Percentiles rank a stretch among this genome's conserved stretches.
Evolutionary conservation across 2,888 invertebrate genomes (phyloP).

Genomic region (Ochlodes sylvanus): DNA sequence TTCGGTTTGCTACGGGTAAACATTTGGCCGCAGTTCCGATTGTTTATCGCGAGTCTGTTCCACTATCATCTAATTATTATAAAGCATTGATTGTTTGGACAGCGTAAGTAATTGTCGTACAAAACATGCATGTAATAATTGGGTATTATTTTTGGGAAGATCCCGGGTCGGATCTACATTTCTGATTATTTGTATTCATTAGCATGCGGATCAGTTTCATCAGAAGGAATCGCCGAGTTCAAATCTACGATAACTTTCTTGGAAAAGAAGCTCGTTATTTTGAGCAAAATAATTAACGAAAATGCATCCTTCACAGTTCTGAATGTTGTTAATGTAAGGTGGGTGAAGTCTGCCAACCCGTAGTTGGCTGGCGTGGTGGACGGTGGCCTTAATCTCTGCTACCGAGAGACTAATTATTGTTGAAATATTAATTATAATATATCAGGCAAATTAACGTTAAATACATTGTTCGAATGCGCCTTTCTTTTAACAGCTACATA

Average conservation of each 20-base stretch:
- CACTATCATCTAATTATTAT: slow-evolving; percentile 28
- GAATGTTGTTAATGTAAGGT: background rate
- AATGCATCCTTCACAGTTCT: background rate
- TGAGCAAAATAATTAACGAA: background rate
- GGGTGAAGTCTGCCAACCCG: background rate
- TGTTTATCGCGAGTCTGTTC: slow-evolving; percentile 40
- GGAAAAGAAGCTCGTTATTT: too few relatives aligned
- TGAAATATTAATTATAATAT: background rate
- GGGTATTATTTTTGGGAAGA: too few relatives aligned
- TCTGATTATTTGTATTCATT: background rate
- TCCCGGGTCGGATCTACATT: too few relatives aligned
- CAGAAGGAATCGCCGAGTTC: too few relatives aligned
- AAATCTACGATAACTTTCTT: too few relatives aligned
- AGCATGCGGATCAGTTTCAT: background rate
- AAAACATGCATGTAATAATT: background rate
- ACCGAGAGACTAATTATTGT: background rate
- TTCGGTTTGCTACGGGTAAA: slow-evolving; percentile 45
- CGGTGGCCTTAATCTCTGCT: background rate
- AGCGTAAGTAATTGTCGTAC: background rate
- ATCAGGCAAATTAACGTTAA: background rate
- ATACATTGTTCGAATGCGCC: background rate
- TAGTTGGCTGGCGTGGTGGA: slow-evolving; percentile 5
- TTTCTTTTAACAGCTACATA: background rate
- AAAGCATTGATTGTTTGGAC: slow-evolving; percentile 30
- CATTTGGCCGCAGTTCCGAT: slow-evolving; percentile 46